phyloP scores from a whole-genome alignment of 2,113 vertebrate genomes.

The Cariama cristata region DNA sequence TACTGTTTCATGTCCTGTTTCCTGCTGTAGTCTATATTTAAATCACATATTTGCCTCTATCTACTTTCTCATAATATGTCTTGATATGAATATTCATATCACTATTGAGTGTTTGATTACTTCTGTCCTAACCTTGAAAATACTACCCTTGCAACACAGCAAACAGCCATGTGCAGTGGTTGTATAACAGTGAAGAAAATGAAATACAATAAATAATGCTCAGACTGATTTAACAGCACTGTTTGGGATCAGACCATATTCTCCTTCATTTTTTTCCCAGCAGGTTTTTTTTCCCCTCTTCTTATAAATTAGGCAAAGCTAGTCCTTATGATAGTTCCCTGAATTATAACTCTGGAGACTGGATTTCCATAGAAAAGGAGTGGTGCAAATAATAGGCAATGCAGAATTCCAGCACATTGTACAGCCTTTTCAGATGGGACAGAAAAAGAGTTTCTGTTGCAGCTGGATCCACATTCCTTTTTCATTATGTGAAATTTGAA shows the following conservation, averaged over 20 bases:
- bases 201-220: conserved; percentile 12
- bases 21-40: conserved; percentile 61
- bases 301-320: background rate
- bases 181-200: conserved; percentile 3
- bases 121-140: conserved; percentile 63
- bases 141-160: background rate
- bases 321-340: background rate
- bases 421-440: background rate
- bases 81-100: conserved; percentile 69
- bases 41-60: conserved; percentile 57
- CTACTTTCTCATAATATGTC: conserved; percentile 37
- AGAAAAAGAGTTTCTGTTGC: background rate
- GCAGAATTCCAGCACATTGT: background rate
- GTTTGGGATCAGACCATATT: background rate
- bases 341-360: background rate
- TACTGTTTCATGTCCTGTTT: conserved; percentile 63
- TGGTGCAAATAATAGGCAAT: background rate
- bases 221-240: background rate
- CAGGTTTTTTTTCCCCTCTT: background rate
- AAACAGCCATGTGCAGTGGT: background rate
- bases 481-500: background rate
- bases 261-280: background rate
- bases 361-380: background rate
- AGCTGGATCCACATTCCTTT: background rate
- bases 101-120: conserved; percentile 40